Conservation (phyloP, 1,140 invertebrate species). For the Metopolophium dirhodum region DNA sequence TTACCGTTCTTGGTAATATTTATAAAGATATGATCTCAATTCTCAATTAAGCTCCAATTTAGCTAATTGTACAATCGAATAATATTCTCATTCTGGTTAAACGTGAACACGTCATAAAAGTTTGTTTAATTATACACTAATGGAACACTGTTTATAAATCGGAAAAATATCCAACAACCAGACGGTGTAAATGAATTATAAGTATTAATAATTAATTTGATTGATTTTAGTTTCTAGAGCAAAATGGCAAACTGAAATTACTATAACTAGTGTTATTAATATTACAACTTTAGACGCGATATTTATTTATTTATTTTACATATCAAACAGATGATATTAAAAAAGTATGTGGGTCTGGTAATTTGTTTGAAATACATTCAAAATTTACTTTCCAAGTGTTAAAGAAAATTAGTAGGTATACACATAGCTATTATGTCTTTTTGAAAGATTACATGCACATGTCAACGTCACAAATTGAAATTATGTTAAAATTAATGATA, state of each 20-base stretch:
- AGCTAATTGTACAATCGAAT: not conserved
- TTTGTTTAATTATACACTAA: constrained; percentile 28
- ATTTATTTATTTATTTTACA: not conserved
- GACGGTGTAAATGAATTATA: not conserved
- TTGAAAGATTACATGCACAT: not conserved
- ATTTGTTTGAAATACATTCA: constrained; percentile 7
- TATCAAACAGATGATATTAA: not conserved
- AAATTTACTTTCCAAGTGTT: not conserved
- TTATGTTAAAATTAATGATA: constrained; percentile 15
- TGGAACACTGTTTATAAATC: not conserved
- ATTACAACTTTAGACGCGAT: not conserved
- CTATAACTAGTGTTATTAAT: not conserved
- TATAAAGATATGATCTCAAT: constrained; percentile 4
- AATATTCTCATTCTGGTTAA: constrained; percentile 13
- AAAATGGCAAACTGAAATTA: not conserved
- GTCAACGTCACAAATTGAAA: not conserved
- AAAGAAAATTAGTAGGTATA: not conserved
- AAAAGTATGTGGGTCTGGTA: not conserved
- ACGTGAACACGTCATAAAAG: not conserved
- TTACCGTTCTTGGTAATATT: not conserved
- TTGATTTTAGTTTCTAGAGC: not conserved
- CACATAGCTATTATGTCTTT: not conserved
- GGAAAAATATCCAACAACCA: not conserved
- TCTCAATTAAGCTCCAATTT: constrained; percentile 22
- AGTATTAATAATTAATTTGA: not conserved